phyloP scores from a whole-genome alignment of 2,888 invertebrate species.

The Onthophagus sagittarius region DNA sequence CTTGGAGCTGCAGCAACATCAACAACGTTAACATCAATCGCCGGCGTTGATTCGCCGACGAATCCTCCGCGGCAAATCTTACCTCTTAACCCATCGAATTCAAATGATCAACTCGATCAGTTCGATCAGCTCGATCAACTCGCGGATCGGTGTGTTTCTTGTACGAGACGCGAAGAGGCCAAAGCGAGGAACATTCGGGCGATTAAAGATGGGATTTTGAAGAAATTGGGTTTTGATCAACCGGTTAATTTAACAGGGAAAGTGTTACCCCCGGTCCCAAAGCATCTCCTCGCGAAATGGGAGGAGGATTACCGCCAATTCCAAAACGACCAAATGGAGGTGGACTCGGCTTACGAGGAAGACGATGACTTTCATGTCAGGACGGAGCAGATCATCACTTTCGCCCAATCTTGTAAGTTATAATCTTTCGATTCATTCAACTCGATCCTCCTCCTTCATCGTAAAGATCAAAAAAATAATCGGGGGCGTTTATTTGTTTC shows the following conservation, averaged over 20 bases:
- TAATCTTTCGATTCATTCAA: constrained; percentile 14
- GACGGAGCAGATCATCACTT: constrained; percentile 65
- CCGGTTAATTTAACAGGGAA: constrained; percentile 59
- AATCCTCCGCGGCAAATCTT: no score
- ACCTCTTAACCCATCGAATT: no score
- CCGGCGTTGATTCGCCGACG: no score
- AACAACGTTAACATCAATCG: no score
- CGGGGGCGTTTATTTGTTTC: no score
- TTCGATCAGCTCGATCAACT: no score
- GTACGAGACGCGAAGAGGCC: constrained; percentile 56
- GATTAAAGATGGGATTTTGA: constrained; percentile 59
- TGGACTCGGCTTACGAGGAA: constrained; percentile 53
- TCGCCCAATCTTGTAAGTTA: constrained; percentile 57
- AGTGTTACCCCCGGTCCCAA: constrained; percentile 54
- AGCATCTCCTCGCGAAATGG: constrained; percentile 35
- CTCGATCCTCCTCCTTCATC: no score
- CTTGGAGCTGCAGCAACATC: no score
- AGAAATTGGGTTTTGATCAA: constrained; percentile 54
- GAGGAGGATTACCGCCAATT: constrained; percentile 39
- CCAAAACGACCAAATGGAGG: constrained; percentile 49
- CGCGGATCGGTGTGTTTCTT: constrained; percentile 49
- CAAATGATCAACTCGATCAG: no score
- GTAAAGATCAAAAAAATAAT: no score
- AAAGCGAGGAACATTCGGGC: constrained; percentile 54
- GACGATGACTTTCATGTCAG: constrained; percentile 65